A percentile compares a stretch with the other conserved stretches of the same genome.
These are phyloP conservation scores for Oceanodroma leucorhoa DNA, from an alignment of 2,797 vertebrate genomes.

Conservation along the genomic window DNA sequence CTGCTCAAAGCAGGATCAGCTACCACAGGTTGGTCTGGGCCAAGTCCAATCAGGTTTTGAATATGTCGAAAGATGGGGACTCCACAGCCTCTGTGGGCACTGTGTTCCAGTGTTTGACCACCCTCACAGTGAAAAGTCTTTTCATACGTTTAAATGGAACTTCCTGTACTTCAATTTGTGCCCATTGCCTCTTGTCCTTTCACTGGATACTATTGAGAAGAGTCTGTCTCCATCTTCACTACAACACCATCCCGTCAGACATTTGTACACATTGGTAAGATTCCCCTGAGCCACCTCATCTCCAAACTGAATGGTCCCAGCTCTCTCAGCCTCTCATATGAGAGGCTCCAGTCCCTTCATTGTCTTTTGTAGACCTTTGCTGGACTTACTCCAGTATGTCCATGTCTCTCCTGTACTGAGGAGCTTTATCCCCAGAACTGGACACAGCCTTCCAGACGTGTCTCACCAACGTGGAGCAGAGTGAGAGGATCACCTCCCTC, in stretches of 20 bases:
- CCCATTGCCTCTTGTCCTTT: not conserved
- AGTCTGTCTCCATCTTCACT: not conserved
- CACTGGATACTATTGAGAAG: not conserved
- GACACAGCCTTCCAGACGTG: accelerated
- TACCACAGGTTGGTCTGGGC: not conserved
- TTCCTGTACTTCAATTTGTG: not conserved
- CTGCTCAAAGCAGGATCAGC: not conserved
- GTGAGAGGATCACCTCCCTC: not conserved
- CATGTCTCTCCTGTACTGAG: not conserved
- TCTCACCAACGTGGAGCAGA: not conserved
- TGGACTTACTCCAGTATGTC: not conserved
- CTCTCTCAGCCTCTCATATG: not conserved
- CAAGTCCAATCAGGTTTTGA: not conserved
- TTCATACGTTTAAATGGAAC: not conserved
- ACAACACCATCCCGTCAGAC: not conserved
- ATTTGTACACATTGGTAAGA: not conserved
- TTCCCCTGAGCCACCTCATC: not conserved
- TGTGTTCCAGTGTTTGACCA: not conserved
- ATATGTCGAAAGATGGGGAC: not conserved
- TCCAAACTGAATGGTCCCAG: not conserved
- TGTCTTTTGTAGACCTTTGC: not conserved
- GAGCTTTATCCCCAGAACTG: not conserved
- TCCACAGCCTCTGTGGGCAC: not conserved
- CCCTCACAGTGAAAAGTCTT: not conserved
- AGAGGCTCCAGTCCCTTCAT: not conserved